Base-by-base conservation (phyloP, 2,888 invertebrate genomes). In the Ernsta delagoae region DNA sequence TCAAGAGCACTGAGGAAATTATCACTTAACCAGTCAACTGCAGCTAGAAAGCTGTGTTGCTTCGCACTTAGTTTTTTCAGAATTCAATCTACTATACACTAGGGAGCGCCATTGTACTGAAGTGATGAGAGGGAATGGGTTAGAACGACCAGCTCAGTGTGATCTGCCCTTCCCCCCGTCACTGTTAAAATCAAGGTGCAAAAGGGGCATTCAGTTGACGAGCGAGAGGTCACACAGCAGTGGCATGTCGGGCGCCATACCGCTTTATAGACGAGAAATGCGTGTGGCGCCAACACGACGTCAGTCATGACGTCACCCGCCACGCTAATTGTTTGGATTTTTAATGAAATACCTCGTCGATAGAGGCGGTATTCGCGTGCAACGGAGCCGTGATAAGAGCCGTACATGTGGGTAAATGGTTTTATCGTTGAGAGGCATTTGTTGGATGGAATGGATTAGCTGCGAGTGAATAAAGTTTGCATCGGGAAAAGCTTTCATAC, bases 251-350 rank as follows among this genome's bases (percentile, higher is more conserved):
- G 74, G 74, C 74, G 74, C 74, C 74, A 56, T 61, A 68, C 48
- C 57, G 67, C 69, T 70, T 73, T 72, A 70, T 70, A 71, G 74
- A 78, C 79, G 83, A 71, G 72, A 70, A 70, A 81, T 79, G 85
- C 86, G 86, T 86, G 84, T 71, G 86, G 85, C 85, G 85, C 83
- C 85, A 74, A 70, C 57, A 72, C 73, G 84, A 72, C 77, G 77
- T 64, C 72, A 63, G 67, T 61, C 63, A 66, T 72, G 75, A 73
- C 76, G 77, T 75, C 72, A 72, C 60, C 56, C 57, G 56, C 67
- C 62, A 68, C 50, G 65, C 67, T 70, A 73, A 73, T 75, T 73
- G 70, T 72, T 73, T 67, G 56, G 65, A 53, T 68, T 70, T 74
- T 69, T 66, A 70, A 71, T 66, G 63, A 66, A 72, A 70, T 72